Evolutionary conservation across 2,888 invertebrate species (phyloP).

Genomic region (Allophyes oxyacanthae): DNA sequence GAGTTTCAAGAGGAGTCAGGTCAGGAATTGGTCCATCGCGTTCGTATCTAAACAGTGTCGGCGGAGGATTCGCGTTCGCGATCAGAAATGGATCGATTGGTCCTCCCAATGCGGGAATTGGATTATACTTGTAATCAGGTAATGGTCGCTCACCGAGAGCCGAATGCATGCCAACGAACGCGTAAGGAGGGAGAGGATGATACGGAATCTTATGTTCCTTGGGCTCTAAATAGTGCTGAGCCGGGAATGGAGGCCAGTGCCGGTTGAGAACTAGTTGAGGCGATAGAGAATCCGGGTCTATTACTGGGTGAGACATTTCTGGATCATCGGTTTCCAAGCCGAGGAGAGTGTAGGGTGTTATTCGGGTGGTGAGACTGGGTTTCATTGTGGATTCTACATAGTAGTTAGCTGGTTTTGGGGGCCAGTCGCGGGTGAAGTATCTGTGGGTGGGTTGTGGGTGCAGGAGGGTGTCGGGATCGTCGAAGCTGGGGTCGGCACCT

Average conservation of each 20-base stretch:
- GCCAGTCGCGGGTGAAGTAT: slow-evolving; percentile 80
- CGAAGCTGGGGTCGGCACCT: slow-evolving; percentile 83
- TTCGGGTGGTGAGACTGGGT: slow-evolving; percentile 66
- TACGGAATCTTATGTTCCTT: slow-evolving; percentile 73
- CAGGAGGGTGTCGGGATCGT: slow-evolving; percentile 66
- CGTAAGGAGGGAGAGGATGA: slow-evolving; percentile 80
- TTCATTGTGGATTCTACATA: slow-evolving; percentile 81
- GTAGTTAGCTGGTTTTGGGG: slow-evolving; percentile 81
- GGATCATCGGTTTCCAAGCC: slow-evolving; percentile 81
- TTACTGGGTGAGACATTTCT: slow-evolving; percentile 71
- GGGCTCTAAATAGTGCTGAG: slow-evolving; percentile 82
- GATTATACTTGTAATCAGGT: slow-evolving; percentile 82
- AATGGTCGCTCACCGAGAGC: slow-evolving; percentile 79
- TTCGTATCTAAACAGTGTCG: slow-evolving; percentile 82
- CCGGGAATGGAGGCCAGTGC: slow-evolving; percentile 85
- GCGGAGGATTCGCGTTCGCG: slow-evolving; percentile 75
- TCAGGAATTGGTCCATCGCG: slow-evolving; percentile 84
- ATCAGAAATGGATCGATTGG: slow-evolving; percentile 80
- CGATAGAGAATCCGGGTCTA: slow-evolving; percentile 79
- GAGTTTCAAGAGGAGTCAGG: slow-evolving; percentile 73
- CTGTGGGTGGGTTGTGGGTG: slow-evolving; percentile 81
- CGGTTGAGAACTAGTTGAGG: slow-evolving; percentile 79
- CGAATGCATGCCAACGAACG: slow-evolving; percentile 84
- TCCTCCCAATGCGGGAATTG: slow-evolving; percentile 78
- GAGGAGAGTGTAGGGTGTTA: slow-evolving; percentile 80